A percentile compares a stretch with the other conserved stretches of the same genome.
phyloP scores from a whole-genome alignment of 2,888 invertebrate species.

The Mimachlamys varia region DNA sequence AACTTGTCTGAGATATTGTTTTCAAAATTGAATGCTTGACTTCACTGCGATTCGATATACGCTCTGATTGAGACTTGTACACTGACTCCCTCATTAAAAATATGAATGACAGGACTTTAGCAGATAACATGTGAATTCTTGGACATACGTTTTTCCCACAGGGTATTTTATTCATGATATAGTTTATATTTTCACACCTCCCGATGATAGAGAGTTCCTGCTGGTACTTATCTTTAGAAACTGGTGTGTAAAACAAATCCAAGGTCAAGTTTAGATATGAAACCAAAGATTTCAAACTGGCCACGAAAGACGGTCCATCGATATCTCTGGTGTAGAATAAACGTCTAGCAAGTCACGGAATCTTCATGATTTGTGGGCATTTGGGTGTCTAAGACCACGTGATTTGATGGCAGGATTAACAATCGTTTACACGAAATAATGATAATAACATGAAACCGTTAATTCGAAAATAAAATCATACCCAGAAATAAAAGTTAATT shows the following conservation, averaged over 20 bases:
- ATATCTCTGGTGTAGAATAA: neutral
- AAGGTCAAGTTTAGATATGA: neutral
- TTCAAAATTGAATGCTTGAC: constrained; percentile 1
- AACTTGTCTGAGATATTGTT: neutral
- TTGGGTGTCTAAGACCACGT: neutral
- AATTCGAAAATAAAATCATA: neutral
- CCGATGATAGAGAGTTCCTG: neutral
- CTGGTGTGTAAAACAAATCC: neutral
- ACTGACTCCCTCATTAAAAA: neutral
- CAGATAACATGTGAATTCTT: neutral
- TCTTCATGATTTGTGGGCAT: neutral
- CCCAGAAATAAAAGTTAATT: neutral
- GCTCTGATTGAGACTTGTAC: neutral
- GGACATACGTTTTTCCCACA: constrained; percentile 12
- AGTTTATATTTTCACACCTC: neutral
- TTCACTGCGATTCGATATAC: neutral
- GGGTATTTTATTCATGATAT: neutral
- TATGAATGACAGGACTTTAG: neutral
- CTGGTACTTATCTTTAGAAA: neutral
- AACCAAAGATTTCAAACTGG: neutral
- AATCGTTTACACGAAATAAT: neutral
- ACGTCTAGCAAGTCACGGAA: neutral
- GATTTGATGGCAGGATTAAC: neutral
- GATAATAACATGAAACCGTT: neutral
- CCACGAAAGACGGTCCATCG: neutral